Percentiles rank a stretch among this genome's conserved stretches.
These are phyloP conservation scores for Theonella swinhoei DNA, from an alignment of 37 sponge, comb jelly and placozoan species.

Conservation along the genomic window DNA sequence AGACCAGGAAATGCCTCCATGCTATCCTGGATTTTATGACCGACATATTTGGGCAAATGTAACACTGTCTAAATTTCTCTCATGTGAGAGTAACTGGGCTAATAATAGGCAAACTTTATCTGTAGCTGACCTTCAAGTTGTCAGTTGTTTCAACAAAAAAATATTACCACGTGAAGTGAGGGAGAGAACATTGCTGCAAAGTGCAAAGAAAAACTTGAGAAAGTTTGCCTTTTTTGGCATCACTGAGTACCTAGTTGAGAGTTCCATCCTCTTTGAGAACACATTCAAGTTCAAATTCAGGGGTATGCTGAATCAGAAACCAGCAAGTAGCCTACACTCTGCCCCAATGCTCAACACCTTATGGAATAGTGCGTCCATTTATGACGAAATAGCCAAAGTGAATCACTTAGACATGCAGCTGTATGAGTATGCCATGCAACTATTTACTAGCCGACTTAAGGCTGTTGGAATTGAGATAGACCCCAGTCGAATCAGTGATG, in stretches of 20 bases:
- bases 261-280: slow-evolving; percentile 65
- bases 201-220: slow-evolving; percentile 75
- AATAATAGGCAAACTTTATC: slow-evolving; percentile 80
- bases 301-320: slow-evolving; percentile 44
- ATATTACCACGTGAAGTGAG: slow-evolving; percentile 5
- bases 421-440: slow-evolving; percentile 69
- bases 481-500: background rate
- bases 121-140: slow-evolving; percentile 69
- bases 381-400: slow-evolving; percentile 26
- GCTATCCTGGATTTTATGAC: slow-evolving; percentile 69
- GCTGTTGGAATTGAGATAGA: slow-evolving; percentile 4
- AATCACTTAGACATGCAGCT: slow-evolving; percentile 83
- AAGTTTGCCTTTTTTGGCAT: slow-evolving; percentile 77
- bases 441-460: slow-evolving; percentile 54
- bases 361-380: slow-evolving; percentile 23
- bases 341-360: slow-evolving; percentile 34
- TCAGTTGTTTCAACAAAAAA: slow-evolving; percentile 53
- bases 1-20: slow-evolving; percentile 51
- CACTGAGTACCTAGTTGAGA: slow-evolving; percentile 74
- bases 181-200: slow-evolving; percentile 36
- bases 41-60: slow-evolving; percentile 59
- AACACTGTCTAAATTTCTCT: slow-evolving; percentile 64
- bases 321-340: slow-evolving; percentile 13
- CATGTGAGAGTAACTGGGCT: slow-evolving; percentile 81
- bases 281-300: slow-evolving; percentile 71